Base-by-base conservation (phyloP, 2,888 invertebrate genomes). In the Caenorhabditis auriculariae region DNA sequence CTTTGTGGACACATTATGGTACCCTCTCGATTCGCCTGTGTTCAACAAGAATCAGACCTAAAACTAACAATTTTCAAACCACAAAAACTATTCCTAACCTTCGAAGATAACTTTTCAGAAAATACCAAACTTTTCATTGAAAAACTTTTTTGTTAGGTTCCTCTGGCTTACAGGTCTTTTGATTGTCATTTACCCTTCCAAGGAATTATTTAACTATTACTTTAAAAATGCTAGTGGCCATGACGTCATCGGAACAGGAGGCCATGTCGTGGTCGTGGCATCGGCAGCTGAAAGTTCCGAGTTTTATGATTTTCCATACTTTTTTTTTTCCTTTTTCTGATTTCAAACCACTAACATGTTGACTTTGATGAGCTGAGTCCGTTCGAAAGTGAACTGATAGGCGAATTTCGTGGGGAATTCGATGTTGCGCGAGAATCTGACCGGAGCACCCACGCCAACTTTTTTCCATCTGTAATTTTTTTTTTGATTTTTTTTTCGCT, bases 311-410 rank as follows among this genome's bases (percentile, higher is more conserved):
- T 48, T 48, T 23, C 45, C 38, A 32, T 17, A 45, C 21, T 24
- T 21, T 27, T 49, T 15, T 23, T 39, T 12, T 23, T 24, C 19
- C 39, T 21, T 9, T 1, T 9, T 32, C 17, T 15, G 26, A n/a
- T n/a, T n/a, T n/a, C n/a, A n/a, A 38, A 43, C 43, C 6, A 32
- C 67, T 46, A 28, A 70, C 64, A 72, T 58, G 24, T 70, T 67
- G n/a, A 68, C 65, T 48, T 66, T 66, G 23, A 72, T 65, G n/a
- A 72, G 49, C 28, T 72, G 72, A 9, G 69, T 67, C 42, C 66
- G 64, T 49, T 72, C 72, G 23, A 72, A 72, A 17, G 63, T 50
- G 44, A 62, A 72, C 26, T 63, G 59, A 46, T 65, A 69, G 1
- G 57, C 24, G 49, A 69, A 72, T n/a, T 66, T 66, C 35, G 61